Conservation (phyloP, 2,113 vertebrate species). For the Burhinus bistriatus region DNA sequence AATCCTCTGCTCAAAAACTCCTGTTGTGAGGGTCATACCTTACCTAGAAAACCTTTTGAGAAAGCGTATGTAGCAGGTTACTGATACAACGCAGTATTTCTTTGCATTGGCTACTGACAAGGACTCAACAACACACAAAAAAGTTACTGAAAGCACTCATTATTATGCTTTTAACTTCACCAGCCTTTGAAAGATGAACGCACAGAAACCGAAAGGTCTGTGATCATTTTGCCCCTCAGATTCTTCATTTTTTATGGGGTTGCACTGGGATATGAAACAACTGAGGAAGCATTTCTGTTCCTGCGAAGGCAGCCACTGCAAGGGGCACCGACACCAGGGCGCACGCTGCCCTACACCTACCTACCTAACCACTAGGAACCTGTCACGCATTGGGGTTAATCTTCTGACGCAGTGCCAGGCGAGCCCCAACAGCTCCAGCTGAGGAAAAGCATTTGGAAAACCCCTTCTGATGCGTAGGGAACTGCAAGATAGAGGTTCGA, state of each 20-base stretch:
- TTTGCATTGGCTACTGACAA: neutral
- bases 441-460: neutral
- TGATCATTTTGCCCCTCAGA: neutral
- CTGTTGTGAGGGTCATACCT: neutral
- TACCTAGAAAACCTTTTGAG: neutral
- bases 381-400: accelerated
- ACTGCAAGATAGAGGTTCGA: neutral
- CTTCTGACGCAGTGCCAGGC: accelerated
- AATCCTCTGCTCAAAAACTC: neutral
- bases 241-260: neutral
- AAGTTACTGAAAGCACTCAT: neutral
- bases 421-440: neutral
- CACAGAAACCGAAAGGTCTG: neutral
- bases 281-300: neutral
- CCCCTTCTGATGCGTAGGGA: neutral
- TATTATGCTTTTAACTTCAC: neutral
- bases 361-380: accelerated
- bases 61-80: neutral
- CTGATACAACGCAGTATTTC: neutral
- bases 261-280: neutral
- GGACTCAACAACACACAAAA: neutral
- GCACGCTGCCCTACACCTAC: accelerated
- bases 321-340: neutral
- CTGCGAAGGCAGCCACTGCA: neutral
- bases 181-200: neutral